Evolutionary conservation across 2,797 vertebrate genomes (phyloP).

Genomic region (Pempheris klunzingeri): DNA sequence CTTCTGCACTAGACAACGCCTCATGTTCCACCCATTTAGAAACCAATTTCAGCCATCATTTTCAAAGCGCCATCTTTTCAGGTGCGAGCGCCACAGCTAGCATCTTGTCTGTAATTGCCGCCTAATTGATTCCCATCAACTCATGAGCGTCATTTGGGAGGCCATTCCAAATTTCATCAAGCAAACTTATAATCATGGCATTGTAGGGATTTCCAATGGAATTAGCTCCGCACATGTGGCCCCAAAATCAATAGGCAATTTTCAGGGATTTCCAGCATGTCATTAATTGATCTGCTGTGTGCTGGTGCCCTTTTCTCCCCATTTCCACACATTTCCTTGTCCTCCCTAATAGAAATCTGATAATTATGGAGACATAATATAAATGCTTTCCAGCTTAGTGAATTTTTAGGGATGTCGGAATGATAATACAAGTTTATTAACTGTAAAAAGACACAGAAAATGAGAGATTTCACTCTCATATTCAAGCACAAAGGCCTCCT

Average conservation of each 20-base stretch:
- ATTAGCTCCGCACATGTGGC: slow-evolving; percentile 34
- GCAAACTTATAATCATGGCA: slow-evolving; percentile 50
- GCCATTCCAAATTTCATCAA: slow-evolving; percentile 60
- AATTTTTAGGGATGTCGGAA: slow-evolving; percentile 10
- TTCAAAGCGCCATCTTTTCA: slow-evolving; percentile 46
- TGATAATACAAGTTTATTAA: slow-evolving; percentile 16
- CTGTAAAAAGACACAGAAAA: neutral
- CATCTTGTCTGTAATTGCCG: slow-evolving; percentile 67
- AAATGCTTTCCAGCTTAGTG: slow-evolving; percentile 21
- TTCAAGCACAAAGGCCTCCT: slow-evolving; percentile 4
- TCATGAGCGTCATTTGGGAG: slow-evolving; percentile 51
- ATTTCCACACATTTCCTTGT: slow-evolving; percentile 43
- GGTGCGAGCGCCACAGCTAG: slow-evolving; percentile 47
- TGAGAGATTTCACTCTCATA: neutral
- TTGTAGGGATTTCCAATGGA: slow-evolving; percentile 53
- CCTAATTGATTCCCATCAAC: slow-evolving; percentile 68
- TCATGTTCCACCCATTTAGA: slow-evolving; percentile 38
- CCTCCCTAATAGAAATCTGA: slow-evolving; percentile 40
- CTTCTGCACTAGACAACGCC: neutral
- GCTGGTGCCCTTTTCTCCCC: slow-evolving; percentile 7
- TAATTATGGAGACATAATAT: slow-evolving; percentile 22
- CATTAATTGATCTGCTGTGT: slow-evolving; percentile 64
- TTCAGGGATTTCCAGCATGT: slow-evolving; percentile 53
- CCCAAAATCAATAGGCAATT: slow-evolving; percentile 75
- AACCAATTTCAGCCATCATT: slow-evolving; percentile 57